Percentiles rank a stretch among this genome's conserved stretches.
Conservation (phyloP, 2,113 vertebrate genomes). For the Axis porcinus region DNA sequence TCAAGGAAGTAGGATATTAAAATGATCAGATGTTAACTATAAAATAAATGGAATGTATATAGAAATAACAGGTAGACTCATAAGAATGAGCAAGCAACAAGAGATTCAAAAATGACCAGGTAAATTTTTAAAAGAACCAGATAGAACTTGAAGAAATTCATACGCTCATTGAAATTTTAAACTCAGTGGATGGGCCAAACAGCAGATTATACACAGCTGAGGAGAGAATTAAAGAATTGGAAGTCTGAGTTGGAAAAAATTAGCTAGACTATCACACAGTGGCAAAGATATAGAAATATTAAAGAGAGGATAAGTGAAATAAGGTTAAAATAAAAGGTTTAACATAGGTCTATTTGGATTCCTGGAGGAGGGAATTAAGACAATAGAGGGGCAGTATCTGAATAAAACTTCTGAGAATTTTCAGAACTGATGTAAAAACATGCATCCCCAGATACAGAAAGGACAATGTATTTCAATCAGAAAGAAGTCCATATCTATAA, state of each 20-base stretch:
- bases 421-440: neutral
- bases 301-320: neutral
- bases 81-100: neutral
- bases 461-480: neutral
- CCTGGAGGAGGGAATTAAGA: neutral
- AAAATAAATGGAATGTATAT: neutral
- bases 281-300: neutral
- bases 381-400: neutral
- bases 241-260: neutral
- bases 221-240: neutral
- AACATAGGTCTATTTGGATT: neutral
- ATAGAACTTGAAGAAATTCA: neutral
- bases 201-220: neutral
- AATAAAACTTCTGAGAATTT: neutral
- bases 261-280: neutral
- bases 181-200: neutral
- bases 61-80: neutral
- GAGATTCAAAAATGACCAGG: neutral
- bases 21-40: neutral
- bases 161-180: neutral
- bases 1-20: neutral
- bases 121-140: neutral
- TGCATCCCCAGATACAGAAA: neutral
- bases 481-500: neutral
- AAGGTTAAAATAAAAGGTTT: neutral